Base-by-base conservation (phyloP, 2,797 vertebrate species). In the Buceros bicornis region DNA sequence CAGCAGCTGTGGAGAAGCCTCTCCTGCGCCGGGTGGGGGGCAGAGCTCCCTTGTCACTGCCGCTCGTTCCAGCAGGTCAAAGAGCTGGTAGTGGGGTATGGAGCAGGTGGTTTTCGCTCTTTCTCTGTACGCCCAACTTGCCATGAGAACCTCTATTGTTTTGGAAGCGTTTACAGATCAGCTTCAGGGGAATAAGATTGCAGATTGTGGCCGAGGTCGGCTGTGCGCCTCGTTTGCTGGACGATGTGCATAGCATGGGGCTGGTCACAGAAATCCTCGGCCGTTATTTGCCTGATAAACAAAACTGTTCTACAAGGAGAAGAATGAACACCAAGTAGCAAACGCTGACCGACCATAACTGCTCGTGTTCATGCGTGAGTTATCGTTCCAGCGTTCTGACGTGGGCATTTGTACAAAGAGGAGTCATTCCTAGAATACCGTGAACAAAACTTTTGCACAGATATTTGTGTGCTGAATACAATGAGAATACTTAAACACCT, bases 401-500 rank as follows among this genome's bases (percentile, higher is more conserved):
- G 42, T 22, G 26, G 40, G 43, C 25, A 54, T 91, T 90, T 81
- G 31, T 77, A 89, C 90, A 73, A 83, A 62, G 71, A 64, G 76
- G 24, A 58, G 14, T 72, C 13, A 65, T 79, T 95, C 40, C 48
- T 76, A 40, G 31, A 56, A 11, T 82, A 29, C 13, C 76, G 66
- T 24, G 58, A 90, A 87, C 51, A 62, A 53, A 89, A 73, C 61
- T 91, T 89, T 43, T 76, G 50, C 77, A 61, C 33, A 54, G 64
- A 57, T 67, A 82, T 70, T 90, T 89, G 14, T 66, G n/a, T 88
- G 53, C 74, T 89, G 93, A 90, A 48, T 84, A 43, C 31, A 65
- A 72, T 76, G 77, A 91, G 82, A 88, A 60, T 62, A 50, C 20
- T 82, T 64, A 84, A 90, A 77, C 80, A 65, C 93, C 83, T 95